Percentiles rank a stretch among this genome's conserved stretches.
phyloP scores from a whole-genome alignment of 2,888 invertebrate genomes.

The Drosophila leonis region DNA sequence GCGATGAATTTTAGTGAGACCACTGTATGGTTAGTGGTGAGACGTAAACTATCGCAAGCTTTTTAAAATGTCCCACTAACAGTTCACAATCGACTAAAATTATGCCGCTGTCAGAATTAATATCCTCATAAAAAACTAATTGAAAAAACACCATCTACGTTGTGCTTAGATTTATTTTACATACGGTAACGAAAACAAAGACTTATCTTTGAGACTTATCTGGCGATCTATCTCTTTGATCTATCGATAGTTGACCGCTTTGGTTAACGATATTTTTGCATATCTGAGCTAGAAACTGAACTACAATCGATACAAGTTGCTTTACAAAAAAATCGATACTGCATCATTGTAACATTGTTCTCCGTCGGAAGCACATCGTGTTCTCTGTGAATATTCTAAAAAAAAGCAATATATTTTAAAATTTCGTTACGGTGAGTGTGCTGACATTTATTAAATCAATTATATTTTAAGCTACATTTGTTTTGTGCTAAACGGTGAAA shows the following conservation, averaged over 20 bases:
- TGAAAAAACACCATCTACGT: neutral
- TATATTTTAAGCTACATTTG: constrained; percentile 4
- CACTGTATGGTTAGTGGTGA: too few relatives aligned
- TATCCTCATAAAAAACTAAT: neutral
- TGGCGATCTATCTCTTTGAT: neutral
- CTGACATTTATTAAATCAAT: constrained; percentile 12
- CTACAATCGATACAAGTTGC: neutral
- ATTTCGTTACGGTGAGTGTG: constrained; percentile 51
- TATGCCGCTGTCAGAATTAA: neutral
- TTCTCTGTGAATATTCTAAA: constrained; percentile 10
- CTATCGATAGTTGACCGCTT: neutral
- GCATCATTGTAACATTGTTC: constrained; percentile 41
- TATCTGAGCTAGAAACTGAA: neutral
- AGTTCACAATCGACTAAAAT: too few relatives aligned
- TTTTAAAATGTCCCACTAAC: too few relatives aligned
- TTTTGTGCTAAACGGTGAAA: constrained; percentile 33
- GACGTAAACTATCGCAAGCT: too few relatives aligned
- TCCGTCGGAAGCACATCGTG: constrained; percentile 10
- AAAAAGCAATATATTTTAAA: neutral
- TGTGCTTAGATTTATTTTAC: neutral
- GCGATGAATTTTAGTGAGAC: neutral
- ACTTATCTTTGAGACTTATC: neutral
- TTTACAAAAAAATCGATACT: constrained; percentile 5
- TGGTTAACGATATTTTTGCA: neutral
- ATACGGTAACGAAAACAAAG: neutral